These are phyloP conservation scores for Ischnura elegans DNA, from an alignment of 2,888 invertebrate species.

Conservation along the genomic window DNA sequence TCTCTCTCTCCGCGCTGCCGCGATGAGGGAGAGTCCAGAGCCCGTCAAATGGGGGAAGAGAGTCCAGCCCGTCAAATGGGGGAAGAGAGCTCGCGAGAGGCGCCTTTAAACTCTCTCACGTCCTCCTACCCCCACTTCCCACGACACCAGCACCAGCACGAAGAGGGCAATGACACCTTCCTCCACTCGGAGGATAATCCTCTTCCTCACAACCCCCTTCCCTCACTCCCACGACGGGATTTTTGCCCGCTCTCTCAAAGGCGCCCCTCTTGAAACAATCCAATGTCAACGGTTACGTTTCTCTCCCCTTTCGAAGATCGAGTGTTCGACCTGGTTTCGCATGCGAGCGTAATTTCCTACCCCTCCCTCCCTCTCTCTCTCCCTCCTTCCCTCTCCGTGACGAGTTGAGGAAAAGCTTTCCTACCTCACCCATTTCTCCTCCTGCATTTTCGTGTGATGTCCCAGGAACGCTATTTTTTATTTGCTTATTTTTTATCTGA, in stretches of 20 bases:
- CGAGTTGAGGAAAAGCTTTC: neutral
- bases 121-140: slow-evolving; percentile 5
- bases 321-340: slow-evolving; percentile 63
- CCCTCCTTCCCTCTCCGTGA: neutral
- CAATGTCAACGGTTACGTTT: slow-evolving; percentile 65
- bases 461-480: no score
- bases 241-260: slow-evolving; percentile 48
- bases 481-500: no score
- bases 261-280: slow-evolving; percentile 60
- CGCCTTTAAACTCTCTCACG: neutral
- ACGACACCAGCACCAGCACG: no score
- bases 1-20: no score
- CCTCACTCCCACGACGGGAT: neutral
- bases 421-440: neutral
- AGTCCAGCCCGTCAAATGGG: neutral
- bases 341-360: slow-evolving; percentile 56
- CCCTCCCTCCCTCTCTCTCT: neutral
- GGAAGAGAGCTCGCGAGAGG: neutral
- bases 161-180: slow-evolving; percentile 20
- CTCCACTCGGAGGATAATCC: neutral
- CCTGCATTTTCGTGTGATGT: neutral
- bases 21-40: slow-evolving; percentile 6
- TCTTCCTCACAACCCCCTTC: neutral
- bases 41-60: neutral
- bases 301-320: slow-evolving; percentile 62